Base-by-base conservation (phyloP, 2,797 vertebrate genomes). In the Danio tinwini region DNA sequence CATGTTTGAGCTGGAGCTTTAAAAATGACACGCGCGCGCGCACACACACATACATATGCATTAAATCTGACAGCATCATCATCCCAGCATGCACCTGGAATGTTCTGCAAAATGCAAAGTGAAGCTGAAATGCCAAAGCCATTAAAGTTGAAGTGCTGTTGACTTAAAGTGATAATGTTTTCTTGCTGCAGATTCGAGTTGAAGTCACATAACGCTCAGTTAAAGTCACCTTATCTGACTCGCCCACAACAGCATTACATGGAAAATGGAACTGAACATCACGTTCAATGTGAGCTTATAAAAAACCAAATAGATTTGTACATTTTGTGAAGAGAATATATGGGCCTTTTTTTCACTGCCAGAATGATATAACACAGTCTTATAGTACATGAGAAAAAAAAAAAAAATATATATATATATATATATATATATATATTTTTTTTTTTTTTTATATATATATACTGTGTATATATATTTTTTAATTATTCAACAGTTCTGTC, bases 61-160 rank as follows among this genome's bases (percentile, higher is more conserved):
- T 45, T 55, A 44, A 45, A 52, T 4, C 74, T 49, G 63, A 40
- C 64, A 77, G 53, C 42, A 11, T 47, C 29, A 49, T 68, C 21
- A 13, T 42, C 52, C 53, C 75, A 68, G 21, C 29, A 49, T 67
- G 29, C 64, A 59, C 21, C 17, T 19, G 12, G 29, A 19, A 45
- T 59, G 64, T 69, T 76, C 19, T 45, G 8, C 21, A 65, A 58
- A 39, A 58, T 39, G 53, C 64, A 69, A 50, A 69, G 64, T 69
- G 44, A 77, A 77, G 62, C 42, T 68, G 42, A 77, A 77, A 77
- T 77, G 53, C 21, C 75, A 77, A 68, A 68, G 42, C 64, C 44
- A 77, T 77, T 77, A 67, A 49, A 47, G 16, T 16, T 11, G 55
- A 68, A 56, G 37, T 40, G 64, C 63, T 21, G 42, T 10, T 77